Evolutionary conservation across 2,888 invertebrate genomes (phyloP).

Genomic region (Minunthozetes semirufus): DNA sequence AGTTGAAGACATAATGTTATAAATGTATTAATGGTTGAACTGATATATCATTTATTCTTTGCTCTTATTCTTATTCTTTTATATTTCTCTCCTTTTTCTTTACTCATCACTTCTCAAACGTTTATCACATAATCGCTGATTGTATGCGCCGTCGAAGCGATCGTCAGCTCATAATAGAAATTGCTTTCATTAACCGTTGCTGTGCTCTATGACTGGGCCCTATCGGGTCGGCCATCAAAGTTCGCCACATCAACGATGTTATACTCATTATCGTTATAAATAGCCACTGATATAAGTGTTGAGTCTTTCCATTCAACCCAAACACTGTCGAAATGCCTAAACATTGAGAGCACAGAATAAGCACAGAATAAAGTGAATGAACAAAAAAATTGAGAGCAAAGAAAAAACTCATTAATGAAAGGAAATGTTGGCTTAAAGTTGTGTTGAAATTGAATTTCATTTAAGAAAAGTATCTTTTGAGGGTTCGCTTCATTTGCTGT

Average conservation of each 20-base stretch:
- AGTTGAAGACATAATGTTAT: background rate
- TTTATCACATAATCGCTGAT: background rate
- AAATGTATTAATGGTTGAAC: background rate
- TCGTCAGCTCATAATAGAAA: conserved; percentile 3
- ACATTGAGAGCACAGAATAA: background rate
- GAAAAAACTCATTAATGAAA: background rate
- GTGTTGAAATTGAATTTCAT: background rate
- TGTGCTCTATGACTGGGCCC: background rate
- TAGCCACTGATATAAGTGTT: conserved; percentile 20
- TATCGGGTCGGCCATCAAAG: background rate
- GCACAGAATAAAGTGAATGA: background rate
- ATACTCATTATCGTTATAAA: conserved; percentile 23
- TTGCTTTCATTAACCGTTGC: background rate
- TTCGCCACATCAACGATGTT: conserved; percentile 11
- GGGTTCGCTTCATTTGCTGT: background rate
- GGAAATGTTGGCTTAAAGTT: background rate
- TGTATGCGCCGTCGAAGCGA: background rate
- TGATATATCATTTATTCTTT: conserved; percentile 16
- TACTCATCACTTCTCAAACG: background rate
- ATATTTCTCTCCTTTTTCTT: background rate
- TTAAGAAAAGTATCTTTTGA: background rate
- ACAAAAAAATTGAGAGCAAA: background rate
- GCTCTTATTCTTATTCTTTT: background rate
- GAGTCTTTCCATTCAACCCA: conserved; percentile 10
- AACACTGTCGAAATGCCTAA: background rate